Base-by-base conservation (phyloP, 2,888 invertebrate species). In the Nebria brevicollis region DNA sequence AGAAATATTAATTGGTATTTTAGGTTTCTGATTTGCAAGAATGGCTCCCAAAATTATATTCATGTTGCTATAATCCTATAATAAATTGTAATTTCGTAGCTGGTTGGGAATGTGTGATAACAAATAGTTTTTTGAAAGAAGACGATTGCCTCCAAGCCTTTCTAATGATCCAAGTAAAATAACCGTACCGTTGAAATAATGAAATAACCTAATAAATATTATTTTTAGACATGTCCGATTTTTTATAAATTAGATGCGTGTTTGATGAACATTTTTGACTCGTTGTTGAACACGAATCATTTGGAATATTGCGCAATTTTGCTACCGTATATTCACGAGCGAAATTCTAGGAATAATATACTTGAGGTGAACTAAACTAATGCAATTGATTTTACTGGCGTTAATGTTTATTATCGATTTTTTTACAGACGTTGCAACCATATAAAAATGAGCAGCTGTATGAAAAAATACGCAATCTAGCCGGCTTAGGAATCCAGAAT, bases 1-100 rank as follows among this genome's bases (percentile, higher is more conserved):
- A 11, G 5, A 25, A 26, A 26, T 20, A 25, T 1, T 20, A 1
- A 20, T 20, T 20, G 20, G 0, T 20, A 70, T 70, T 70, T 4
- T 26, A 80, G 80, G 25, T 75, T 70, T 0, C 70, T 65, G 80
- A 80, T 41, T 70, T 80, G 54, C 54, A 75, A 80, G 41, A 72
- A 80, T 80, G 75, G 75, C 68, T 80, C 6, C 80, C 80, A 4
- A 80, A 80, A 64, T 72, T 80, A 65, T 75, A 80, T 41, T 26
- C 11, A 0, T 64, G 8, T 65, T 80, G 80, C n/a, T 80, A 75
- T 41, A 34, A 11, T 4, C 75, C 75, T 3, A 70, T 54, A 64
- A 34, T 75, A 65, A 34, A 72, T 34, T 72, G 75, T 5, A 26
- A 54, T 8, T 75, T 41, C 43, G 70, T 72, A 10, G 20, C 42